phyloP scores from a whole-genome alignment of 2,888 invertebrate genomes.

The Torymus tubicola region DNA sequence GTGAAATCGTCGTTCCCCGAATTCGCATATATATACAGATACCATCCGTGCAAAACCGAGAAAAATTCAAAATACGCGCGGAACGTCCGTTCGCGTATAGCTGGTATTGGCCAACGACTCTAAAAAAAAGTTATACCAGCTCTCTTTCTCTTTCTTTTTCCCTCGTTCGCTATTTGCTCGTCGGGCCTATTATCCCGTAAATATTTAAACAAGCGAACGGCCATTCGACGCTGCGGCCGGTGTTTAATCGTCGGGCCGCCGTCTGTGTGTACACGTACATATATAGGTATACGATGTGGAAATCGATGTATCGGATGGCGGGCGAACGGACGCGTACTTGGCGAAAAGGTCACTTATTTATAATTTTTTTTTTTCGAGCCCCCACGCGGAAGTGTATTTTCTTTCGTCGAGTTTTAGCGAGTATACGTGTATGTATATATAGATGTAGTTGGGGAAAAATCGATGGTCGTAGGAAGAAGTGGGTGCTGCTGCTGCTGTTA shows the following conservation, averaged over 20 bases:
- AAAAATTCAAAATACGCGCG: too few species aligned
- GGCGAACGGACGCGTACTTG: not conserved
- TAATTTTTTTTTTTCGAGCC: not conserved
- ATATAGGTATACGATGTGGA: not conserved
- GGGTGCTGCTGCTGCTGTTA: too few species aligned
- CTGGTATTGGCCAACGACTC: too few species aligned
- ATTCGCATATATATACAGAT: too few species aligned
- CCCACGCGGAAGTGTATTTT: too few species aligned
- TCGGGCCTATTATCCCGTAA: conserved; percentile 41
- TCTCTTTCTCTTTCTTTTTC: too few species aligned
- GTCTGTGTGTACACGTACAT: not conserved
- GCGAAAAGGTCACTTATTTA: conserved; percentile 22
- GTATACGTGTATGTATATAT: not conserved
- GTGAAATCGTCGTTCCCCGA: too few species aligned
- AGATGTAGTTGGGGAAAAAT: not conserved
- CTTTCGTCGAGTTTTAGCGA: too few species aligned
- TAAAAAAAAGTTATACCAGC: too few species aligned
- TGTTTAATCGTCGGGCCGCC: conserved; percentile 9
- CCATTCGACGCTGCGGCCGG: not conserved
- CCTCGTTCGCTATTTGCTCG: conserved; percentile 11
- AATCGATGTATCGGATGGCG: conserved; percentile 7
- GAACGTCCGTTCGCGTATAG: too few species aligned
- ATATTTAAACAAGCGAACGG: conserved; percentile 46
- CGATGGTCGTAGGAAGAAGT: not conserved
- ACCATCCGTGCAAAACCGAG: too few species aligned